A percentile compares a stretch with the other conserved stretches of the same genome.
Conservation (phyloP, 2,888 invertebrate species). For the Strigamia maritima region DNA sequence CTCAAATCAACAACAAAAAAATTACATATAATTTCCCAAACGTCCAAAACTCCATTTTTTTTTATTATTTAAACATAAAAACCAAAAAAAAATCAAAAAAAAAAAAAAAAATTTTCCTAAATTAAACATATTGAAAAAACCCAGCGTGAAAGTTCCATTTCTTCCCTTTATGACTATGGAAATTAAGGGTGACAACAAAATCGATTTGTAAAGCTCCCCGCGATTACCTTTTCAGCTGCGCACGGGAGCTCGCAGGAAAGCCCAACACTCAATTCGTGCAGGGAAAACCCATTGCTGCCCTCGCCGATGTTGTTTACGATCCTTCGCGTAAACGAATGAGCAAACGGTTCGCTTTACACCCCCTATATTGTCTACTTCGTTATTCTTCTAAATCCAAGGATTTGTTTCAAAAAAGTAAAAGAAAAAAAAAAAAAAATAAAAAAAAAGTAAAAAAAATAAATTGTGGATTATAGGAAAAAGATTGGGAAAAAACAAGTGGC, state of each 20-base stretch:
- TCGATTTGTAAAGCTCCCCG: background rate
- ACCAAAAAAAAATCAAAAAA: no score
- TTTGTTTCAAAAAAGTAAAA: background rate
- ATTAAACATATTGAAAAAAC: background rate
- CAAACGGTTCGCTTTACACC: background rate
- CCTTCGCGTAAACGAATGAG: background rate
- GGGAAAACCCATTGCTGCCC: conserved; percentile 11
- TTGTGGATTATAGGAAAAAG: background rate
- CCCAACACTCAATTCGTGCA: background rate
- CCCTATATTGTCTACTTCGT: background rate
- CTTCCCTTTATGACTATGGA: background rate
- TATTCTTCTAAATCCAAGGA: conserved; percentile 3
- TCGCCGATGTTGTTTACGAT: background rate
- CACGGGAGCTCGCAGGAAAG: background rate
- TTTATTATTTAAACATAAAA: no score
- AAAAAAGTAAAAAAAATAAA: background rate
- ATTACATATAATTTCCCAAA: background rate
- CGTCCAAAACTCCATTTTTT: background rate
- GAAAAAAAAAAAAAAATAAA: background rate
- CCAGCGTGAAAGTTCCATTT: background rate
- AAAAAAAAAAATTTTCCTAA: background rate
- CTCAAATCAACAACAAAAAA: background rate
- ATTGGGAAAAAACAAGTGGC: background rate
- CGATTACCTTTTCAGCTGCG: background rate
- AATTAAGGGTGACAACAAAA: conserved; percentile 8